These are phyloP conservation scores for Flabesymbios commensalis DNA, from an alignment of 2,888 invertebrate genomes.

Conservation along the genomic window DNA sequence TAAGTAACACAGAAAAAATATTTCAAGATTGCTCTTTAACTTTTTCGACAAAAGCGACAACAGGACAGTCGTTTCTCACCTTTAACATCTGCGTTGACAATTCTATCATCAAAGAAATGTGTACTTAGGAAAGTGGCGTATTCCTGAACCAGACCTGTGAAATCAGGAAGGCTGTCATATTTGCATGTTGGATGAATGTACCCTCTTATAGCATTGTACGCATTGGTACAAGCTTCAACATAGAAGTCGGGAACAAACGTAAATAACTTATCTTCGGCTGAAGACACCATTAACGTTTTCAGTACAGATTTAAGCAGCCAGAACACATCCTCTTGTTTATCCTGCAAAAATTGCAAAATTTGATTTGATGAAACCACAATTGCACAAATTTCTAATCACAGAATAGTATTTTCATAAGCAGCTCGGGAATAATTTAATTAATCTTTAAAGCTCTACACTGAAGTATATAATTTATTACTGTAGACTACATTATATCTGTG, in stretches of 20 bases:
- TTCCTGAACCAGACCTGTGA: conserved; percentile 2
- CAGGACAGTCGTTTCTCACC: no score
- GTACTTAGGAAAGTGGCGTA: conserved; percentile 74
- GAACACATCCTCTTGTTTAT: conserved; percentile 69
- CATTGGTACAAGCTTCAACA: conserved; percentile 71
- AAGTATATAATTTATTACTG: background rate
- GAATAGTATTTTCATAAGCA: no score
- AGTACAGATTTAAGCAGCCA: conserved; percentile 69
- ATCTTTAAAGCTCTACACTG: no score
- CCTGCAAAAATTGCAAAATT: conserved; percentile 43
- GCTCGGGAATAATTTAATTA: no score
- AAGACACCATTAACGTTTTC: conserved; percentile 68
- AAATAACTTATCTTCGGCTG: conserved; percentile 70
- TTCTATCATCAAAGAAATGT: conserved; percentile 76
- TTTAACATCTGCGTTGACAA: conserved; percentile 65
- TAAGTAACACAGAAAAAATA: conserved; percentile 12
- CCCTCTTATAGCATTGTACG: conserved; percentile 69
- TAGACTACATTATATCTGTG: no score
- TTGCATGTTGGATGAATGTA: conserved; percentile 72
- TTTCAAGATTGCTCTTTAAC: background rate
- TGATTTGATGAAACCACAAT: no score
- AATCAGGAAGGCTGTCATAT: conserved; percentile 66
- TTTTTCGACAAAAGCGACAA: no score
- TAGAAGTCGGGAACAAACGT: conserved; percentile 77
- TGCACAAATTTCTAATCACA: no score